Percentiles rank a stretch among this genome's conserved stretches.
phyloP scores from a whole-genome alignment of 2,888 invertebrate genomes.

The Agonopterix alstromeriana region DNA sequence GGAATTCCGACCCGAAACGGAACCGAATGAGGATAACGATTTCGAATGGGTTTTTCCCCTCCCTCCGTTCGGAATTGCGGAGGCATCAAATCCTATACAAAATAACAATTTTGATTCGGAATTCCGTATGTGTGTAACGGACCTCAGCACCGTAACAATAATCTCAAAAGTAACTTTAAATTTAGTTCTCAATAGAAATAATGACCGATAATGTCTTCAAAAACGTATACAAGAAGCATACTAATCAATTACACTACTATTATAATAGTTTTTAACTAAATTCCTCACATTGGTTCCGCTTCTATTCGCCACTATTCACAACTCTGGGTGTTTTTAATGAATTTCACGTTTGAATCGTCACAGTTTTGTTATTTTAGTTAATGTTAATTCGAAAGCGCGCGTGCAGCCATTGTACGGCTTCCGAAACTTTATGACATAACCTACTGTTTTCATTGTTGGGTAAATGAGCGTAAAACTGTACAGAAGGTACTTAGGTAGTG shows the following conservation, averaged over 20 bases:
- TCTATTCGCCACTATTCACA: constrained; percentile 17
- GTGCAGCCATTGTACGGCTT: constrained; percentile 32
- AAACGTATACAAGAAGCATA: constrained; percentile 1
- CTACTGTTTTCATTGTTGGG: constrained; percentile 29
- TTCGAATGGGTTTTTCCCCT: no score
- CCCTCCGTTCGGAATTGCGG: no score
- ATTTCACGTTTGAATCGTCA: constrained; percentile 50
- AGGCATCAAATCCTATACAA: no score
- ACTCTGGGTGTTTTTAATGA: constrained; percentile 52
- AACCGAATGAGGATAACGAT: no score
- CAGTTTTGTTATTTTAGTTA: constrained; percentile 35
- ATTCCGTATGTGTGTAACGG: no score
- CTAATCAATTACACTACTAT: constrained; percentile 1
- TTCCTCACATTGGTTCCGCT: constrained; percentile 32
- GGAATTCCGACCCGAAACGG: no score
- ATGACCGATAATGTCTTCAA: background rate
- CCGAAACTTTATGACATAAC: constrained; percentile 17
- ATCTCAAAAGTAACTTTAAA: no score
- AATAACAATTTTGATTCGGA: no score
- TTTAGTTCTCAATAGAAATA: background rate
- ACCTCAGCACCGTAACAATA: no score
- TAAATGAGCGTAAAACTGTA: constrained; percentile 29
- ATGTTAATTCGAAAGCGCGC: constrained; percentile 20
- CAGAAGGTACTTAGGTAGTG: background rate
- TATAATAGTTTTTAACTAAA: constrained; percentile 3